Evolutionary conservation across 1,140 invertebrate species (phyloP), one percentile per base, ranked within the genome.

Genomic region (Scaptomyza hsui): DNA sequence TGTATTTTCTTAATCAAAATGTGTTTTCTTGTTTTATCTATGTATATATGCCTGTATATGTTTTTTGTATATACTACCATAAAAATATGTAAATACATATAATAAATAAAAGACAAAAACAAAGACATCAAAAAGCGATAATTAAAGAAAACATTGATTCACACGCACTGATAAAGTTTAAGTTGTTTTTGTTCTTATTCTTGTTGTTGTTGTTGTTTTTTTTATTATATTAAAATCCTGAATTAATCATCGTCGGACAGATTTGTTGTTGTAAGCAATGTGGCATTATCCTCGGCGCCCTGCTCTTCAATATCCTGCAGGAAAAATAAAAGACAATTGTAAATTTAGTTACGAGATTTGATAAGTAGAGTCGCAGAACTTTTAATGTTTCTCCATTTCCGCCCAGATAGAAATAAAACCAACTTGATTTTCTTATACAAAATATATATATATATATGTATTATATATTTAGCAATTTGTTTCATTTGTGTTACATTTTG

Each of bases 211-310:
- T 52, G 7, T 19, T 18, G 49, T 19, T 52, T 18, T 67, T 10
- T 3, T 49, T 19, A 21, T 62, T 21, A 10, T 41, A 42, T 15
- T 49, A 56, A 47, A 44, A 67, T 21, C 49, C 60, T 32, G 29
- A 68, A 60, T 76, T 75, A 91, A 70, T 91, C 90, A 63, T 91
- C 90, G 52, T 91, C 90, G 64, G 90, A 91, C 56, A 91, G 64
- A 78, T 91, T 91, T 51, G 83, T 76, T 55, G 81, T 89, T 37
- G 90, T 83, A n/a, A 91, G 59, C 70, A 91, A 63, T 42, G 90
- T 91, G 71, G 89, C 82, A 76, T 91, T 91, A 63, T 91, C 90
- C 52, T 91, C 89, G 44, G 74, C 85, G 26, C 88, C 90, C 45
- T 85, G 81, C 67, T 91, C 90, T 53, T 91, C 89, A 29, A 91